phyloP scores from a whole-genome alignment of 2,113 vertebrate genomes.

The Atherinomorus stipes region DNA sequence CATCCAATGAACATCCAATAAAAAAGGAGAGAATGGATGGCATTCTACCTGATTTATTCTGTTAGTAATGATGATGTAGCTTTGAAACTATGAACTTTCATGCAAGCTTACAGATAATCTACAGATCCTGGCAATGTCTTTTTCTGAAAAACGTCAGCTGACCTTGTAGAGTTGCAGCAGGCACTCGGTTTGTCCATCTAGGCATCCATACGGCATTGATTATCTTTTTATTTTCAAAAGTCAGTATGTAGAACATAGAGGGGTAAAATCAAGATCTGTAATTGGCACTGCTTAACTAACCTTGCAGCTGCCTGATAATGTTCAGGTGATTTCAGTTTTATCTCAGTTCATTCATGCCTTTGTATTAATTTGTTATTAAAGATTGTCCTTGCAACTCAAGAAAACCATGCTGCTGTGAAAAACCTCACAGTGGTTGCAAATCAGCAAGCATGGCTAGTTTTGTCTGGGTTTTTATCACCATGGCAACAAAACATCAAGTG shows the following conservation, averaged over 20 bases:
- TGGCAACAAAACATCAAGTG: constrained; percentile 61
- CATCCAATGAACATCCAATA: too few relatives aligned
- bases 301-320: background rate
- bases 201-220: constrained; percentile 20
- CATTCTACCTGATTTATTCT: too few relatives aligned
- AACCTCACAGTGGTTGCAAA: constrained; percentile 36
- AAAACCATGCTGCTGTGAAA: constrained; percentile 18
- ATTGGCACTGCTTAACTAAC: constrained; percentile 18
- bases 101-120: background rate
- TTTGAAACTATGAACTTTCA: background rate
- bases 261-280: background rate
- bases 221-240: constrained; percentile 1
- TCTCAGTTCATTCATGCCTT: background rate
- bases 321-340: background rate
- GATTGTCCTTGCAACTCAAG: background rate
- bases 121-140: too few relatives aligned
- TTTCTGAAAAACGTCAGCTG: too few relatives aligned
- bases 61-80: background rate
- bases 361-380: background rate
- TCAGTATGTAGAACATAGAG: background rate
- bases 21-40: too few relatives aligned
- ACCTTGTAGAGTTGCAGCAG: background rate
- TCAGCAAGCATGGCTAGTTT: constrained; percentile 44
- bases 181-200: constrained; percentile 1
- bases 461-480: constrained; percentile 55